phyloP scores from a whole-genome alignment of 2,888 invertebrate species.

The Acleris literana region DNA sequence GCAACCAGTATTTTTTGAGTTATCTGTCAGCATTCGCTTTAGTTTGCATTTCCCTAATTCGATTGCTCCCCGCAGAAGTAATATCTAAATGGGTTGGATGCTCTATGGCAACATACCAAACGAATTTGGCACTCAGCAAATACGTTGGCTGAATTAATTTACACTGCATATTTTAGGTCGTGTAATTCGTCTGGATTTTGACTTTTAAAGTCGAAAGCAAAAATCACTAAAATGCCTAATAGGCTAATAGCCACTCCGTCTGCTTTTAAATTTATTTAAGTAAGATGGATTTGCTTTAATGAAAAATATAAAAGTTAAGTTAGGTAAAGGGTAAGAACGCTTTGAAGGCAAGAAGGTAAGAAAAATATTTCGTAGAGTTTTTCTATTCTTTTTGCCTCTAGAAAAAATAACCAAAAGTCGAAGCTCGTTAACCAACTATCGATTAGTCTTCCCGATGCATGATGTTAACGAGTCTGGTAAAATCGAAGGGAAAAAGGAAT shows the following conservation, averaged over 20 bases:
- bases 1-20: conserved; percentile 2
- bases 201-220: not conserved
- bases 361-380: no score
- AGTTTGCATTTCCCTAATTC: conserved; percentile 31
- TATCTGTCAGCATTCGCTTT: conserved; percentile 17
- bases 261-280: not conserved
- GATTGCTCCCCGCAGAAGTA: conserved; percentile 23
- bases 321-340: no score
- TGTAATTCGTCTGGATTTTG: not conserved
- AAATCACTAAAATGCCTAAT: not conserved
- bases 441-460: no score
- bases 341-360: no score
- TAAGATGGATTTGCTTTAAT: no score
- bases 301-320: no score
- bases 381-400: no score
- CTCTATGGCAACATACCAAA: conserved; percentile 12
- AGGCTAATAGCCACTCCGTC: not conserved
- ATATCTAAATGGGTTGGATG: conserved; percentile 30
- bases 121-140: conserved; percentile 14
- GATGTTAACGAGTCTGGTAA: no score
- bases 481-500: no score
- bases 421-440: no score
- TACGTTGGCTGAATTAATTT: conserved; percentile 11
- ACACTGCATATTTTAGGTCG: not conserved
- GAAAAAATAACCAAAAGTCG: no score